Conservation (phyloP, 1,140 invertebrate species). For the Araneus ventricosus region DNA sequence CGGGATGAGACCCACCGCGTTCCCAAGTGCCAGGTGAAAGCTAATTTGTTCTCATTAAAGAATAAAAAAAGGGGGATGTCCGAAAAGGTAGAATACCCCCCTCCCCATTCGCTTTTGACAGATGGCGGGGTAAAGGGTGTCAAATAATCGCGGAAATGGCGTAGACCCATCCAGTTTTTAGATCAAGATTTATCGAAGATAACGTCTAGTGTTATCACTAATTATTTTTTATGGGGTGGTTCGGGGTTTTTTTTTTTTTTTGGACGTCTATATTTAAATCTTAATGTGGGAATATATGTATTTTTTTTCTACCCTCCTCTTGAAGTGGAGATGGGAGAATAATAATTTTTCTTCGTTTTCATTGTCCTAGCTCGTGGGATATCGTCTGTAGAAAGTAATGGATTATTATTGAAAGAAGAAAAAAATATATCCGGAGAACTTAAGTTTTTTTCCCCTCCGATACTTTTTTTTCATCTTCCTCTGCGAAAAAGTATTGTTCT, state of each 20-base stretch:
- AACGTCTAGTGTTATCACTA: slow-evolving; percentile 62
- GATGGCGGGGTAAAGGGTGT: slow-evolving; percentile 62
- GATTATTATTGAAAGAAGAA: slow-evolving; percentile 2
- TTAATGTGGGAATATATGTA: slow-evolving; percentile 41
- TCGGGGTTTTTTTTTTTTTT: slow-evolving; percentile 12
- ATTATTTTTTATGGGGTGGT: slow-evolving; percentile 69
- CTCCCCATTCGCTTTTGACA: slow-evolving; percentile 64
- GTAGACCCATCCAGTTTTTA: slow-evolving; percentile 51
- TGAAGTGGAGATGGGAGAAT: background rate
- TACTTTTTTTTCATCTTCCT: no score
- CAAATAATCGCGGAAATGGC: slow-evolving; percentile 51
- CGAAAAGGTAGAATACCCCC: background rate
- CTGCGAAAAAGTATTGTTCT: background rate
- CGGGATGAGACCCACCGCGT: slow-evolving; percentile 38
- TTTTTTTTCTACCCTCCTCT: background rate
- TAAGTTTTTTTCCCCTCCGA: background rate
- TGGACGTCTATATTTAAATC: slow-evolving; percentile 47
- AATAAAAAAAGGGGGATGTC: slow-evolving; percentile 56
- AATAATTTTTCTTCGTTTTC: slow-evolving; percentile 70
- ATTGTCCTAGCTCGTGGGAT: slow-evolving; percentile 44
- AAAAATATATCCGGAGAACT: background rate
- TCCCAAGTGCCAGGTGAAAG: slow-evolving; percentile 60
- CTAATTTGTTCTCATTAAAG: slow-evolving; percentile 74
- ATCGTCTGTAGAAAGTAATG: slow-evolving; percentile 23
- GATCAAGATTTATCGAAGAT: slow-evolving; percentile 71